Base-by-base conservation (phyloP, 2,888 invertebrate genomes). In the Polyommatus iphigenia region DNA sequence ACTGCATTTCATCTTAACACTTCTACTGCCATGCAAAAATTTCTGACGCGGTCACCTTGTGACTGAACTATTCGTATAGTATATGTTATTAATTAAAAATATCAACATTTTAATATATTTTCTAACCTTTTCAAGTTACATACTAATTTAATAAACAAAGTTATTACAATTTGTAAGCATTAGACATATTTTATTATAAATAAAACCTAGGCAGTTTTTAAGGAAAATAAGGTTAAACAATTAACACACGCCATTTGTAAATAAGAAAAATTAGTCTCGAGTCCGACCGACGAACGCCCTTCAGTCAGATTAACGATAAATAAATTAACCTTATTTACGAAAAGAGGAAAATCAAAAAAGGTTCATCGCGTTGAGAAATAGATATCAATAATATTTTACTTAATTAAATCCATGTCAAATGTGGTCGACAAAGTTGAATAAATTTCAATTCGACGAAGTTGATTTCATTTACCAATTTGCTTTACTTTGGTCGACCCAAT, bases 311-410 rank as follows among this genome's bases (percentile, higher is more conserved):
- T 32, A 15, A 67, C 15, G 62, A 62, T 13, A 15, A 67, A 67
- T 67, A 67, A 67, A 67, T 67, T 67, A 67, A 67, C 32, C 67
- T 32, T 32, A 32, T 67, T 67, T 67, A 67, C 29, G 18, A 32
- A 67, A 67, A 32, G 18, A 59, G 24, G 18, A 20, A 59, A 20
- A 67, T 29, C 6, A 13, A 15, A 67, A 2, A 18, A 67, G 67
- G 15, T 32, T 15, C 67, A 32, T 29, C 6, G 15, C 20, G 13
- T 10, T 20, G 15, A 29, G 18, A 67, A 67, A 32, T 67, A 67
- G 18, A 32, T 67, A 67, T 67, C 29, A 67, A 67, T 29, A 67
- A 29, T 18, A 67, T 67, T 67, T 67, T 32, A 10, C 67, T 13
- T 29, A 18, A 67, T 67, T 32, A 67, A 67, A 67, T 67, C 67